These are phyloP conservation scores for Nesometra sesokonis DNA, from an alignment of 35 echinoderm and acorn worm species.

Conservation along the genomic window DNA sequence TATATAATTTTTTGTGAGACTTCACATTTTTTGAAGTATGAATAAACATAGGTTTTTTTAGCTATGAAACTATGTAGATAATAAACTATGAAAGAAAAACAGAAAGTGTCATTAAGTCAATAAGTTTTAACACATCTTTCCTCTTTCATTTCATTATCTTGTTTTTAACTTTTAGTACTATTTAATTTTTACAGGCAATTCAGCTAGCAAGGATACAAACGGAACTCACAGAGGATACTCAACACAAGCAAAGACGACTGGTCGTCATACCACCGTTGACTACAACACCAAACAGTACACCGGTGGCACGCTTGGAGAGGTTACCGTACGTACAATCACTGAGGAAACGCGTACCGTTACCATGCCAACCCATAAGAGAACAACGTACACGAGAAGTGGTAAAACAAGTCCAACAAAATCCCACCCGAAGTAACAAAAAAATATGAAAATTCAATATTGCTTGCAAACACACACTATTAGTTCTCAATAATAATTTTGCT, in stretches of 20 bases:
- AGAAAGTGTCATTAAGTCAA: no score
- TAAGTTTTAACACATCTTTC: no score
- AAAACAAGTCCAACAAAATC: background rate
- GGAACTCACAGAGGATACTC: constrained; percentile 29
- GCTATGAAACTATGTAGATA: no score
- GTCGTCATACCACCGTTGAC: constrained; percentile 46
- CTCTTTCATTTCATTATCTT: no score
- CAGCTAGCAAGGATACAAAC: constrained; percentile 8
- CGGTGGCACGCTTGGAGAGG: constrained; percentile 46
- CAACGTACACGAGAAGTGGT: background rate
- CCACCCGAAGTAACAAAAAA: background rate
- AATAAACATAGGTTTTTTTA: no score
- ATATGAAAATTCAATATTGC: background rate
- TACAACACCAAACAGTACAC: constrained; percentile 26
- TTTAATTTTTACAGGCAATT: background rate
- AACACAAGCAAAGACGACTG: constrained; percentile 23
- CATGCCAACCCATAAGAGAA: constrained; percentile 38
- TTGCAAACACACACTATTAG: no score
- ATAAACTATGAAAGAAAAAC: no score
- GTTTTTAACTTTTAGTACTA: no score
- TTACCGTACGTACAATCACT: constrained; percentile 70
- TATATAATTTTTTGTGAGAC: no score
- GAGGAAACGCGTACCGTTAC: constrained; percentile 77
- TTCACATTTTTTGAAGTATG: no score
- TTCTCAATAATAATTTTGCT: no score